phyloP scores from a whole-genome alignment of 2,113 vertebrate genomes.

The Dasypus novemcinctus region DNA sequence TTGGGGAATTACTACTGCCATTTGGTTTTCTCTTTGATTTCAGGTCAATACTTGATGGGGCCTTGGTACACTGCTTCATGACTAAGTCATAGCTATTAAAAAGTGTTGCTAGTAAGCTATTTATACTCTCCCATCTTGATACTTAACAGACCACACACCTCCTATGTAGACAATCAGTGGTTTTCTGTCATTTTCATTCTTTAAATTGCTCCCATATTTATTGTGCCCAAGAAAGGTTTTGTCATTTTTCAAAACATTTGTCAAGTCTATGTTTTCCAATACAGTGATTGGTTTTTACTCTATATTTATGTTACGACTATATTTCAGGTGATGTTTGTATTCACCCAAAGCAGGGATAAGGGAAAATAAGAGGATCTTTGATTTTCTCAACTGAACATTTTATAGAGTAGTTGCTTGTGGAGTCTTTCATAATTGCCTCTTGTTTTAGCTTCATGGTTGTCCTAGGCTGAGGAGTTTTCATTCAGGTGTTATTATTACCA shows the following conservation, averaged over 20 bases:
- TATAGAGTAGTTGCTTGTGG: neutral
- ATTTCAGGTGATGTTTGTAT: neutral
- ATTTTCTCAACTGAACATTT: neutral
- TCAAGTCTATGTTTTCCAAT: neutral
- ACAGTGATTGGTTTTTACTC: accelerated
- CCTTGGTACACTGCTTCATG: neutral
- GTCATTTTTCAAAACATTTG: neutral
- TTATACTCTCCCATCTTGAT: neutral
- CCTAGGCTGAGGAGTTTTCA: neutral
- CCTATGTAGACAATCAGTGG: neutral
- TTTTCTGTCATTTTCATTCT: neutral
- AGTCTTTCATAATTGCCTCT: neutral
- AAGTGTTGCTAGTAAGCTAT: neutral
- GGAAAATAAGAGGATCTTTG: neutral
- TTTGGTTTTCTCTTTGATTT: neutral
- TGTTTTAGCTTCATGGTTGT: neutral
- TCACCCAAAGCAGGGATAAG: neutral
- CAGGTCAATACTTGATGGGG: neutral
- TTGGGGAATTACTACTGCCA: neutral
- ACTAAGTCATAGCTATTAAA: neutral
- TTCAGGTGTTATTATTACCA: neutral
- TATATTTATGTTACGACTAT: neutral
- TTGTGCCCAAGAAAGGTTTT: neutral
- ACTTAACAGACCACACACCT: neutral
- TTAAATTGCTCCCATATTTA: neutral